Conservation (phyloP, 2,797 vertebrate genomes). For the Enteromius argenteus region DNA sequence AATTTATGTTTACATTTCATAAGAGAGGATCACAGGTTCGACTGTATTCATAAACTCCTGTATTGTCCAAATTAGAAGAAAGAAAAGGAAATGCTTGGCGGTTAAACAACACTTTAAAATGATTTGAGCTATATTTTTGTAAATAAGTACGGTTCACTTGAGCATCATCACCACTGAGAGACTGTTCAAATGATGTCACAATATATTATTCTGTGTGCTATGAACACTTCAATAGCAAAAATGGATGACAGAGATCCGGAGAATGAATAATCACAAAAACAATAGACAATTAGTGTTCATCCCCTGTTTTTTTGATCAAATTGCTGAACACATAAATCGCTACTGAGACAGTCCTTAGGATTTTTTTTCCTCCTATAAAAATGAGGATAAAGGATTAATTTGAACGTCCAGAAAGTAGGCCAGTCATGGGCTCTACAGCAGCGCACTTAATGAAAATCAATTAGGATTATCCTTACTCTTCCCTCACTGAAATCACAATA, state of each 20-base stretch:
- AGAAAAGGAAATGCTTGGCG: not conserved
- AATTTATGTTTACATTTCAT: slow-evolving; percentile 16
- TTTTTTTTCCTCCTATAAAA: slow-evolving; percentile 23
- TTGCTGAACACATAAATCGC: slow-evolving; percentile 44
- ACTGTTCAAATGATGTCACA: slow-evolving; percentile 8
- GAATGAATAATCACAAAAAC: slow-evolving; percentile 35
- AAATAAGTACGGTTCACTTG: not conserved
- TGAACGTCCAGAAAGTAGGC: slow-evolving; percentile 37
- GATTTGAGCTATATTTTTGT: not conserved
- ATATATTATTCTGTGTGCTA: slow-evolving; percentile 14
- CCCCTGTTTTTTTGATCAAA: slow-evolving; percentile 27
- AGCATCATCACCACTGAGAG: slow-evolving; percentile 10
- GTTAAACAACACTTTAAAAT: slow-evolving; percentile 2
- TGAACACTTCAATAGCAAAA: slow-evolving; percentile 30
- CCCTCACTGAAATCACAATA: slow-evolving; percentile 75
- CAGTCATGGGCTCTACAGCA: slow-evolving; percentile 44
- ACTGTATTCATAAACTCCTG: not conserved
- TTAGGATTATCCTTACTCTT: slow-evolving; percentile 69
- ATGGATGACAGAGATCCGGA: slow-evolving; percentile 11
- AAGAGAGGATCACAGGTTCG: slow-evolving; percentile 7
- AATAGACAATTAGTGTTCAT: slow-evolving; percentile 43
- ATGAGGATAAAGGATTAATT: slow-evolving; percentile 31
- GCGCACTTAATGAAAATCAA: slow-evolving; percentile 69
- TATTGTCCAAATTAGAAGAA: not conserved
- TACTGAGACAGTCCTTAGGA: slow-evolving; percentile 40